Percentiles rank a stretch among this genome's conserved stretches.
Evolutionary conservation across 2,888 invertebrate species (phyloP).

Genomic region (Dasysyrphus albostriatus): DNA sequence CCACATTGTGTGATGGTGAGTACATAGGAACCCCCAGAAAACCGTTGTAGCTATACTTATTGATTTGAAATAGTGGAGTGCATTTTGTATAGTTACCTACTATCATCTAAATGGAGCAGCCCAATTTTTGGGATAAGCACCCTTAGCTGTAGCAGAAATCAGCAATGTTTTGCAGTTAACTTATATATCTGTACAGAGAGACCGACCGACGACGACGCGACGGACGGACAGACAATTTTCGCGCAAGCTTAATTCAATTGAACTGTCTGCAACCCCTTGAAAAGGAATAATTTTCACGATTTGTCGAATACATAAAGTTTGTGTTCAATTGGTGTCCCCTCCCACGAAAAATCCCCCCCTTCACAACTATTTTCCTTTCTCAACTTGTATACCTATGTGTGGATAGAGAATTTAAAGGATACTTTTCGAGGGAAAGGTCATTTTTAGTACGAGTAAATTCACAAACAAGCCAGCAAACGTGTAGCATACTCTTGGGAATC

Average conservation of each 20-base stretch:
- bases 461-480: conserved; percentile 12
- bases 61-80: conserved; percentile 59
- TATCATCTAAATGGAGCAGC: conserved; percentile 29
- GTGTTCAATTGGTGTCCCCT: conserved; percentile 40
- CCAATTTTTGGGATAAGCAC: conserved; percentile 49
- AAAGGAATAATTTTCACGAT: conserved; percentile 28
- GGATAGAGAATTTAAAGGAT: conserved; percentile 61
- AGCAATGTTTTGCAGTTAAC: conserved; percentile 48
- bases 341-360: background rate
- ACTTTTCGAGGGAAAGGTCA: conserved; percentile 61
- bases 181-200: conserved; percentile 6
- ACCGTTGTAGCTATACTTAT: conserved; percentile 35
- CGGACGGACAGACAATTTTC: conserved; percentile 37
- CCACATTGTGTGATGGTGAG: conserved; percentile 46
- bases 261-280: conserved; percentile 58
- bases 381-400: conserved; percentile 1
- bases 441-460: conserved; percentile 54
- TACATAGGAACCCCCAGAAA: conserved; percentile 30
- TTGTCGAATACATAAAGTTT: conserved; percentile 48
- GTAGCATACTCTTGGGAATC: conserved; percentile 31
- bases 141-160: conserved; percentile 32
- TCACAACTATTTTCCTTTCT: background rate
- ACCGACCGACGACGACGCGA: background rate
- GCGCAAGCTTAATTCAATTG: conserved; percentile 67
- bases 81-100: conserved; percentile 29